phyloP scores from a whole-genome alignment of 2,113 vertebrate genomes.

The Motacilla alba region DNA sequence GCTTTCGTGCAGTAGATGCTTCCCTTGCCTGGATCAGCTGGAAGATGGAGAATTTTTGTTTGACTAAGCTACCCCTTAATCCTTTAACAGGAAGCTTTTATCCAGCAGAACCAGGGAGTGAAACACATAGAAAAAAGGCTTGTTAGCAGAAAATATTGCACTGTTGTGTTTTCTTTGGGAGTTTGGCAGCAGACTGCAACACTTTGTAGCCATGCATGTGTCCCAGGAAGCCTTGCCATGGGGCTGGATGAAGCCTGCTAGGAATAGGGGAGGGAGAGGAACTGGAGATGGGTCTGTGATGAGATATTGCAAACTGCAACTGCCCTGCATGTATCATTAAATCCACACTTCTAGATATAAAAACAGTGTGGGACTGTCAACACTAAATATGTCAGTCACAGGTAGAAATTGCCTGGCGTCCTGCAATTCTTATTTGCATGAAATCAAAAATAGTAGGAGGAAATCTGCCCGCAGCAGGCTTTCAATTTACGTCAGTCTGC shows the following conservation, averaged over 20 bases:
- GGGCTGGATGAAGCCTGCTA: background rate
- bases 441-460: conserved; percentile 64
- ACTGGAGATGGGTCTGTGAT: background rate
- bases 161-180: background rate
- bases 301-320: background rate
- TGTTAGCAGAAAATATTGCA: conserved; percentile 42
- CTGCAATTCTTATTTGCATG: conserved; percentile 62
- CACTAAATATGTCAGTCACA: conserved; percentile 63
- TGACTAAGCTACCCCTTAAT: background rate
- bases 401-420: conserved; percentile 32
- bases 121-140: background rate
- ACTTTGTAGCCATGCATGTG: background rate
- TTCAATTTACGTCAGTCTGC: conserved; percentile 66
- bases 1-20: background rate
- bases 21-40: background rate
- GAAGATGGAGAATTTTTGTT: background rate
- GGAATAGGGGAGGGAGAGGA: background rate
- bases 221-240: background rate
- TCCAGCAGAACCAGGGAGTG: background rate
- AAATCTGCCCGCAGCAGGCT: conserved; percentile 67
- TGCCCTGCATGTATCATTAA: background rate
- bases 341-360: background rate
- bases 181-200: background rate
- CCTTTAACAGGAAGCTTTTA: background rate
- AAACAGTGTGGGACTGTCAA: conserved; percentile 50